Evolutionary conservation across 1,140 invertebrate species (phyloP).

Genomic region (Zaprionus ghesquierei): DNA sequence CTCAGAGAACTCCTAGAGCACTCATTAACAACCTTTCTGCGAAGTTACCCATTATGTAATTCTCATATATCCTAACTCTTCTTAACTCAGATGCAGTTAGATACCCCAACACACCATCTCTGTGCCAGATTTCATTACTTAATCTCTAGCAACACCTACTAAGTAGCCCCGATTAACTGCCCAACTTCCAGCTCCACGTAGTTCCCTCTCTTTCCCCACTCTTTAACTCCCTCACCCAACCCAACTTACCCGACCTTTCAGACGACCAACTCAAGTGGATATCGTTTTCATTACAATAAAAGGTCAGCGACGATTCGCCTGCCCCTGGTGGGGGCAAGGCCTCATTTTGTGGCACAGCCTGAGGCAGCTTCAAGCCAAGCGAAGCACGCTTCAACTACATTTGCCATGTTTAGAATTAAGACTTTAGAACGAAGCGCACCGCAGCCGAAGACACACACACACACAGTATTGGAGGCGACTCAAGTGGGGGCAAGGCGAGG

Average conservation of each 20-base stretch:
- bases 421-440: conserved; percentile 53
- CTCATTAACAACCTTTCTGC: no score
- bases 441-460: conserved; percentile 28
- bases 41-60: no score
- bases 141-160: background rate
- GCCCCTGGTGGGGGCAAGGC: conserved; percentile 60
- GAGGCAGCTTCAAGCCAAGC: no score
- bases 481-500: background rate
- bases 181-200: background rate
- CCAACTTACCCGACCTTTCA: background rate
- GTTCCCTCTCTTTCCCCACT: background rate
- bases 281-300: conserved; percentile 58
- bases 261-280: conserved; percentile 22
- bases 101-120: background rate
- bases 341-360: conserved; percentile 48
- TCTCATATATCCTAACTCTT: background rate
- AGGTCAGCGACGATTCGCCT: conserved; percentile 55
- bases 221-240: no score
- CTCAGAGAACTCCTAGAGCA: no score
- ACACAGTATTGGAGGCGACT: background rate
- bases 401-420: conserved; percentile 79
- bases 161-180: background rate
- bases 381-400: conserved; percentile 76
- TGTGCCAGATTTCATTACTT: background rate
- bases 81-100: background rate